Percentiles rank a stretch among this genome's conserved stretches.
These are phyloP conservation scores for Antheraea yamamai DNA, from an alignment of 2,888 invertebrate species.

Conservation along the genomic window DNA sequence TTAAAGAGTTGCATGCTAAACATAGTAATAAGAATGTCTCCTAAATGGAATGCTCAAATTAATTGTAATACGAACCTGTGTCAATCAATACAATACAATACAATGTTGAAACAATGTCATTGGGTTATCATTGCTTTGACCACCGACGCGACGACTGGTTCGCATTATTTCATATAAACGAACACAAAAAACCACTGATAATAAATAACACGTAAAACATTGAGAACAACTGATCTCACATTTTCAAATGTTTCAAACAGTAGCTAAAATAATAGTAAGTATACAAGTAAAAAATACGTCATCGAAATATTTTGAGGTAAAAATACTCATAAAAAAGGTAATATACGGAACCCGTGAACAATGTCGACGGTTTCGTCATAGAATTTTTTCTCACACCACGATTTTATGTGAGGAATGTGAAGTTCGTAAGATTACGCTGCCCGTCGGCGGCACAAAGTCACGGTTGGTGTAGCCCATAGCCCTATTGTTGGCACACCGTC, in stretches of 20 bases:
- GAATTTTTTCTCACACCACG: slow-evolving; percentile 53
- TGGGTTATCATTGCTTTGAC: not conserved
- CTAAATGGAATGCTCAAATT: not conserved
- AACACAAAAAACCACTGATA: not conserved
- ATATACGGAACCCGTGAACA: slow-evolving; percentile 41
- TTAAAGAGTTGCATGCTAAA: not conserved
- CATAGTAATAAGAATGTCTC: too few relatives aligned
- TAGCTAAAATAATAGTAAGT: not conserved
- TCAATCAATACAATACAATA: not conserved
- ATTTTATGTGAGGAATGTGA: slow-evolving; percentile 75
- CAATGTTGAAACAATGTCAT: not conserved
- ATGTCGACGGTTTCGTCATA: slow-evolving; percentile 1
- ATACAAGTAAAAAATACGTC: too few relatives aligned
- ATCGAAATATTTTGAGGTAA: not conserved
- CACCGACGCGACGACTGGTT: not conserved
- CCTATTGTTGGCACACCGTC: slow-evolving; percentile 21
- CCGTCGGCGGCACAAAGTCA: slow-evolving; percentile 41
- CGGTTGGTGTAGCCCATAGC: slow-evolving; percentile 31
- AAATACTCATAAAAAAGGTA: not conserved
- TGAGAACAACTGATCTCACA: not conserved
- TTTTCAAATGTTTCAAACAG: not conserved
- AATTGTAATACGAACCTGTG: not conserved
- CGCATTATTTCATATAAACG: not conserved
- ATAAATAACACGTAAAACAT: not conserved
- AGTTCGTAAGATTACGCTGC: slow-evolving; percentile 64